Evolutionary conservation across 2,888 invertebrate genomes (phyloP).

Genomic region (Mystacides longicornis): DNA sequence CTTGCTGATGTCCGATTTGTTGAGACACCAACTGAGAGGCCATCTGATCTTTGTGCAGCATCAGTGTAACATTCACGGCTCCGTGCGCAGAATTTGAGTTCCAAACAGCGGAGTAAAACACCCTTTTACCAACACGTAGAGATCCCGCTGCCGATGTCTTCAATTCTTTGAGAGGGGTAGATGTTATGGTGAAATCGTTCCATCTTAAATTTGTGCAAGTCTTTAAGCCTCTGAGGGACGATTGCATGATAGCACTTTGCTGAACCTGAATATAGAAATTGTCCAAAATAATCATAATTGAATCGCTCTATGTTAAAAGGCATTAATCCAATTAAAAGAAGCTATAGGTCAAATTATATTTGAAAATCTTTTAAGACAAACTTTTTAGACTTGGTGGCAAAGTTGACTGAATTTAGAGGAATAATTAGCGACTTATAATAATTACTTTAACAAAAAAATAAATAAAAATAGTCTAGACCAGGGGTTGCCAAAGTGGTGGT

Average conservation of each 20-base stretch:
- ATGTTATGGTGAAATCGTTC: constrained; percentile 61
- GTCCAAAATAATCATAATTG: no score
- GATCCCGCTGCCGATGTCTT: constrained; percentile 28
- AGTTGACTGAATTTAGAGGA: no score
- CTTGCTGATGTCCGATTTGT: constrained; percentile 52
- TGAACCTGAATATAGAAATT: constrained; percentile 52
- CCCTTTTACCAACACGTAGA: constrained; percentile 55
- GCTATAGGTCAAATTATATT: no score
- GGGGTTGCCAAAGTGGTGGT: no score
- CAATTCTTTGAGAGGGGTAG: constrained; percentile 34
- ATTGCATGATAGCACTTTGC: constrained; percentile 60
- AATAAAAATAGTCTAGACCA: no score
- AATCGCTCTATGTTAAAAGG: no score
- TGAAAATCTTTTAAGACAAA: no score
- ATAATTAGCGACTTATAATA: no score
- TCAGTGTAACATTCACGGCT: constrained; percentile 60
- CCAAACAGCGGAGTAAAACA: constrained; percentile 73
- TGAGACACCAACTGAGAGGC: constrained; percentile 57
- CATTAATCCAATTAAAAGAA: no score
- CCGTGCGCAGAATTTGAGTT: constrained; percentile 48
- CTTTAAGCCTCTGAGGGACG: constrained; percentile 63
- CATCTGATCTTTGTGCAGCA: constrained; percentile 56
- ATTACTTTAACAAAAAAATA: no score
- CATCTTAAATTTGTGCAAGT: constrained; percentile 65
- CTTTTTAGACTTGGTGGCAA: no score